phyloP scores from a whole-genome alignment of 1,140 invertebrate genomes.

The Vollenhovia emeryi region DNA sequence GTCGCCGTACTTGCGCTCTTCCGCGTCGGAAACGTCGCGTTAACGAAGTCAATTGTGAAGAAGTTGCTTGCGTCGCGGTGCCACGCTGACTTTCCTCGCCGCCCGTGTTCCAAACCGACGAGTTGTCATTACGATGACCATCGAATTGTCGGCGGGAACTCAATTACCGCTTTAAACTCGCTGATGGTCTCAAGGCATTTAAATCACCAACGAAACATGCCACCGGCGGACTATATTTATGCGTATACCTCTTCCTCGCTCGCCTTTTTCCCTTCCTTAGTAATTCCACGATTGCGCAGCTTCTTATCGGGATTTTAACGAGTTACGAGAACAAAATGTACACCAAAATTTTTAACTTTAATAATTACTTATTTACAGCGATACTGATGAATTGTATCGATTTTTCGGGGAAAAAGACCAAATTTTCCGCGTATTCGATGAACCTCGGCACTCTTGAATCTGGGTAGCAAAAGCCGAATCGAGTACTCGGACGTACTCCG shows the following conservation, averaged over 20 bases:
- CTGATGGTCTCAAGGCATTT: neutral
- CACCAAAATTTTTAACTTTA: neutral
- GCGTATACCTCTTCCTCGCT: neutral
- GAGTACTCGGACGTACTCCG: neutral
- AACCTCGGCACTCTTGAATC: neutral
- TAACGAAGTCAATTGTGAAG: constrained; percentile 68
- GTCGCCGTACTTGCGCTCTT: constrained; percentile 42
- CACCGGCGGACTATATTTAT: neutral
- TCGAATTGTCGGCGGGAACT: constrained; percentile 35
- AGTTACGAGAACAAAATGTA: neutral
- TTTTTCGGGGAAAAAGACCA: neutral
- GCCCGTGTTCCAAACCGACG: constrained; percentile 18
- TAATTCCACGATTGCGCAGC: neutral
- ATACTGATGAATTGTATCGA: neutral
- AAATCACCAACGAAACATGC: neutral
- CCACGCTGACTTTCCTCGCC: neutral
- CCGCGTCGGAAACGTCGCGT: constrained; percentile 54
- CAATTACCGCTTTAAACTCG: constrained; percentile 36
- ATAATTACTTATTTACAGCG: neutral
- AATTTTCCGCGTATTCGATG: neutral
- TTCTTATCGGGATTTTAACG: neutral
- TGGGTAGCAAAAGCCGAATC: neutral
- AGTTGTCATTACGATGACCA: constrained; percentile 39
- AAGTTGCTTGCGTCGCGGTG: constrained; percentile 57
- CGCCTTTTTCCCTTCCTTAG: neutral